phyloP scores from a whole-genome alignment of 2,113 vertebrate species.

The Hystrix brachyura region DNA sequence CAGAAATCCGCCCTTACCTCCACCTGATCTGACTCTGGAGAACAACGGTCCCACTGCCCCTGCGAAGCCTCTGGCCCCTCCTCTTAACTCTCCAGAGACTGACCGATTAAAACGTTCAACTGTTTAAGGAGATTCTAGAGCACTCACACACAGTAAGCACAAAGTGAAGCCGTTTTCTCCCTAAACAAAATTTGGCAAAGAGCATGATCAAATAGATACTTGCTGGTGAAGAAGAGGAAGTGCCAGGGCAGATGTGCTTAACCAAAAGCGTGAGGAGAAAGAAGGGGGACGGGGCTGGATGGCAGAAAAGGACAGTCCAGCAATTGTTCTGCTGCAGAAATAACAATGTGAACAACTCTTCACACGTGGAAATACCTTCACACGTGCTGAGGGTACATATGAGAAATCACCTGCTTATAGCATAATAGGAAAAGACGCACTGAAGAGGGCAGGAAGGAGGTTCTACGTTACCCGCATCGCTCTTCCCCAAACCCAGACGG shows the following conservation, averaged over 20 bases:
- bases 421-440: not conserved
- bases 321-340: not conserved
- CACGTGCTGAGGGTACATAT: not conserved
- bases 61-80: not conserved
- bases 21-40: not conserved
- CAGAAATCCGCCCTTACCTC: not conserved
- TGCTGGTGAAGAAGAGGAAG: not conserved
- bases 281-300: too few relatives aligned
- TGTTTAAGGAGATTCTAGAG: not conserved
- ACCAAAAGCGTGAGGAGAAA: not conserved
- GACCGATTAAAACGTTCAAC: not conserved
- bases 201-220: not conserved
- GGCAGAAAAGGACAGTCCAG: not conserved
- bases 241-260: not conserved
- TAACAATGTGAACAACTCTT: not conserved
- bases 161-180: slow-evolving; percentile 6
- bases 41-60: not conserved
- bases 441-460: not conserved
- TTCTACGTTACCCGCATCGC: not conserved
- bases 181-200: not conserved
- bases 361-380: not conserved
- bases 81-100: not conserved
- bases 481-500: not conserved
- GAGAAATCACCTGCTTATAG: not conserved
- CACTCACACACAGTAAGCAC: not conserved